Evolutionary conservation across 2,888 invertebrate genomes (phyloP), one percentile per base, ranked within the genome.

Genomic region (Cataglyphis cursor): DNA sequence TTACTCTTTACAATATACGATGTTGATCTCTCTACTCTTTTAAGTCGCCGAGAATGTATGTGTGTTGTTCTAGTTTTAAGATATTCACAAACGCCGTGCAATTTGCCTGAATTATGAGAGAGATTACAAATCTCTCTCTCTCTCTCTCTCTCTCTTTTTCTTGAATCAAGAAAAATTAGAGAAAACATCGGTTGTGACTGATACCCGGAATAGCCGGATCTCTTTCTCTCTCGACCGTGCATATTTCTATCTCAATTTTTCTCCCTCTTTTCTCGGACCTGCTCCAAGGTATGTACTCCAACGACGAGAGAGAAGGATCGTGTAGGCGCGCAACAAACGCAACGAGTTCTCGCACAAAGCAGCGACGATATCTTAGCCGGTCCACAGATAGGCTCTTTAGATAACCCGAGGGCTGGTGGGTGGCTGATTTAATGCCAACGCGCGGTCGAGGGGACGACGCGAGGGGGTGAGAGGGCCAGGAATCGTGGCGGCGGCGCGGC

Each of bases 341-440:
- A 88, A 81, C 83, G 88, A 89, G 85, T 83, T 83, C 80, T 41
- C 87, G 80, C 61, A 81, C 85, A 87, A 82, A 84, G 70, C 48
- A 62, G 76, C 62, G 75, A 84, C 89, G 88, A 86, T 93, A 93
- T 91, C 90, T 91, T 73, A 70, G 87, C 87, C 89, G 92, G 92
- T 92, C 90, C 92, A 91, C 89, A 90, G 93, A 94, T 93, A 93
- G 90, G 89, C 90, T 88, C 86, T 85, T 73, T 86, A 93, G 93
- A 94, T 93, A 93, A 92, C 93, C 90, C 86, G 90, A 88, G 90
- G 92, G 91, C 89, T 90, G 90, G 93, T 93, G 93, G 93, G 93
- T 92, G 93, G 93, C 93, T 94, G 94, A 94, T 94, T 94, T 94
- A 94, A 93, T 93, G 93, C 91, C 90, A 88, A 89, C 74, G 68